Conservation (phyloP, 2,888 invertebrate species). For the Toxonevra muliebris region DNA sequence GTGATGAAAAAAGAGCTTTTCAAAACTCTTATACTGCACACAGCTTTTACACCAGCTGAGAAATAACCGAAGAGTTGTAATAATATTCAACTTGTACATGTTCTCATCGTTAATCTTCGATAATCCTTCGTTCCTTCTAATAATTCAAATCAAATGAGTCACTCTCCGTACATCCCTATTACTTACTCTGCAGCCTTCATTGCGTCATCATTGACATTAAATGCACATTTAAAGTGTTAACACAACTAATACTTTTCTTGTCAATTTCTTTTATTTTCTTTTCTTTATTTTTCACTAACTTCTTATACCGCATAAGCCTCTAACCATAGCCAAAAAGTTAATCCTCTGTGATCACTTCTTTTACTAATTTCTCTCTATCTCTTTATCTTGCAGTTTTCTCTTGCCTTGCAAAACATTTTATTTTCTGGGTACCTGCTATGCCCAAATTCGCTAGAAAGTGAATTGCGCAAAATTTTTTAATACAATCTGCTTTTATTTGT, state of each 20-base stretch:
- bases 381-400: not conserved
- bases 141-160: not conserved
- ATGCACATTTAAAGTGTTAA: slow-evolving; percentile 30
- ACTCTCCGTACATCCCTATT: not conserved
- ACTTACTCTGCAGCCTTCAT: not conserved
- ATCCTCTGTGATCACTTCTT: slow-evolving; percentile 29
- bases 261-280: slow-evolving; percentile 5
- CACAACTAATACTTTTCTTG: slow-evolving; percentile 24
- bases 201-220: not conserved
- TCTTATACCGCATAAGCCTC: not conserved
- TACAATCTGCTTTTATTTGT: not conserved
- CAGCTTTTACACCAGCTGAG: too few relatives aligned
- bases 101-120: too few relatives aligned
- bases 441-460: not conserved
- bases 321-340: slow-evolving; percentile 30
- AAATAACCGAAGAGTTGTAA: too few relatives aligned
- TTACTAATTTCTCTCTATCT: slow-evolving; percentile 8
- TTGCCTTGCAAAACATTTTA: too few relatives aligned
- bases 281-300: slow-evolving; percentile 6
- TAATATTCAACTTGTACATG: too few relatives aligned
- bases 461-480: not conserved
- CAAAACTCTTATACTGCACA: too few relatives aligned
- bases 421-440: too few relatives aligned
- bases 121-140: not conserved
- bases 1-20: too few relatives aligned